These are phyloP conservation scores for Sebastes nivosus DNA, from an alignment of 2,797 vertebrate genomes.

Conservation along the genomic window DNA sequence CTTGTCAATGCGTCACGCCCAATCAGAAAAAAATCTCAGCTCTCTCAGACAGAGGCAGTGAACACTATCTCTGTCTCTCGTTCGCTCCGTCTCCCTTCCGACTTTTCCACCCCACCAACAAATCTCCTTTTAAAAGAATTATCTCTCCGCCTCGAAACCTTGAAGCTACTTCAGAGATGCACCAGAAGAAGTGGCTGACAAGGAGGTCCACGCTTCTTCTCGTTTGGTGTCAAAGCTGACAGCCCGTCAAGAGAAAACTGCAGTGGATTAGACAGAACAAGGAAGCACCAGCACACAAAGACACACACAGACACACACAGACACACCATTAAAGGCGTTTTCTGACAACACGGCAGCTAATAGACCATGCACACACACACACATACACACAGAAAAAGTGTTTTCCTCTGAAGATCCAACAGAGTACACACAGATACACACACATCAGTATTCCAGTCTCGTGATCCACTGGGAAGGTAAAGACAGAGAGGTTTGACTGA, in stretches of 20 bases:
- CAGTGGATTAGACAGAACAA: conserved; percentile 51
- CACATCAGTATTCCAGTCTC: conserved; percentile 31
- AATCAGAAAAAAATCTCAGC: conserved; percentile 15
- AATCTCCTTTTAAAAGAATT: conserved; percentile 40
- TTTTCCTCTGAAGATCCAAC: not conserved
- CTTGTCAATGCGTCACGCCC: conserved; percentile 19
- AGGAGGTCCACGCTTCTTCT: conserved; percentile 51
- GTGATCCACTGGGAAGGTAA: conserved; percentile 12
- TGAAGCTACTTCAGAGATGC: conserved; percentile 42
- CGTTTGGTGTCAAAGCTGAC: conserved; percentile 55
- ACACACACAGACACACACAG: not conserved
- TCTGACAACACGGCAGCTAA: conserved; percentile 3
- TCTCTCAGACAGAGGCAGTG: conserved; percentile 13
- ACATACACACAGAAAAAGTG: not conserved
- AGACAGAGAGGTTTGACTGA: conserved; percentile 27
- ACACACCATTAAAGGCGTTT: conserved; percentile 1
- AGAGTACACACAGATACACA: not conserved
- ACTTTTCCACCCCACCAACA: conserved; percentile 29
- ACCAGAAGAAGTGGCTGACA: conserved; percentile 34
- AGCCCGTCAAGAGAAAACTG: conserved; percentile 44
- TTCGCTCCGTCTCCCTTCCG: not conserved
- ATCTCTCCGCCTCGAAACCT: conserved; percentile 27
- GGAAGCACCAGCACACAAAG: not conserved
- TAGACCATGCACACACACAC: not conserved
- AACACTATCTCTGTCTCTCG: conserved; percentile 12